Evolutionary conservation across 2,797 vertebrate species (phyloP).

Genomic region (Tragopan temminckii): DNA sequence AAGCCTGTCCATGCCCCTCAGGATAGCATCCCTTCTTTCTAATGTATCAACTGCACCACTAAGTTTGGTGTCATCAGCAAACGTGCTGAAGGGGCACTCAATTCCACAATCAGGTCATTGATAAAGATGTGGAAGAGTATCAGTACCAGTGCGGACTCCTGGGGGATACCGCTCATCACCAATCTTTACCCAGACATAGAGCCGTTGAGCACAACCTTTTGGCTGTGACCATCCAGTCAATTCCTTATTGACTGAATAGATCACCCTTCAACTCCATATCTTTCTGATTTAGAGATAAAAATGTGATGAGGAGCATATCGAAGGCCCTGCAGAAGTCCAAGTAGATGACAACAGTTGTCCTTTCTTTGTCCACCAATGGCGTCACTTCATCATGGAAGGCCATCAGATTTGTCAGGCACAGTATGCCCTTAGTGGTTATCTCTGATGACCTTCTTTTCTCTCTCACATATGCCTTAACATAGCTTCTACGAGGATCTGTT

Average conservation of each 20-base stretch:
- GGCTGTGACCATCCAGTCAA: neutral
- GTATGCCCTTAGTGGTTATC: neutral
- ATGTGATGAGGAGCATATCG: neutral
- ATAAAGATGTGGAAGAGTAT: neutral
- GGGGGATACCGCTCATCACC: neutral
- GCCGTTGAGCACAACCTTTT: neutral
- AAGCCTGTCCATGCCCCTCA: neutral
- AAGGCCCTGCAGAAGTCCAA: neutral
- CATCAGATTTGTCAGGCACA: neutral
- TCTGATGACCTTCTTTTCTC: neutral
- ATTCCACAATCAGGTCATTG: neutral
- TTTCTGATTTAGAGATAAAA: neutral
- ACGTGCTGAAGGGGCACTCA: neutral
- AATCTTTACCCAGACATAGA: neutral
- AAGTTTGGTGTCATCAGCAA: neutral
- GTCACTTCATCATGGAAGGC: neutral
- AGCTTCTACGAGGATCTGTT: neutral
- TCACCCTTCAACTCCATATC: neutral
- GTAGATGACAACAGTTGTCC: neutral
- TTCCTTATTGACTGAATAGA: neutral
- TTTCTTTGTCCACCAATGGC: neutral
- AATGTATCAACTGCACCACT: neutral
- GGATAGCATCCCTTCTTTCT: neutral
- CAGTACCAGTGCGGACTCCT: neutral
- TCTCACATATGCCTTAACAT: neutral